Evolutionary conservation across 2,113 vertebrate genomes (phyloP).

Genomic region (Python bivittatus): DNA sequence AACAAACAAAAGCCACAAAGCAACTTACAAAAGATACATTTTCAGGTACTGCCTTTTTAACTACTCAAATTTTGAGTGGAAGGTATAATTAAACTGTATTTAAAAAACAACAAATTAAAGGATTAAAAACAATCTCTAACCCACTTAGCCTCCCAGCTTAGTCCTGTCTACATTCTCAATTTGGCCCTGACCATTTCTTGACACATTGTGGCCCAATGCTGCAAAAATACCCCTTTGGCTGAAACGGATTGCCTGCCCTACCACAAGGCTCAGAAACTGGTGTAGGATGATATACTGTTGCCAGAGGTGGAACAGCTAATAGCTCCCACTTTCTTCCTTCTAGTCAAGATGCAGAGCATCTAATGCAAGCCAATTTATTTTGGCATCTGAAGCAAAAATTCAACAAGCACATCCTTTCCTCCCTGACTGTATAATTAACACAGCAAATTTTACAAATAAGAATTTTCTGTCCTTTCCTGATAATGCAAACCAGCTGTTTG

Average conservation of each 20-base stretch:
- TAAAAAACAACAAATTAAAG: not conserved
- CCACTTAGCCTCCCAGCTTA: not conserved
- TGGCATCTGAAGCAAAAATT: not conserved
- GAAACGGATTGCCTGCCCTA: not conserved
- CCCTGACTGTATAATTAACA: not conserved
- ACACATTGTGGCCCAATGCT: not conserved
- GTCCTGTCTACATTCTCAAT: not conserved
- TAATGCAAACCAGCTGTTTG: not conserved
- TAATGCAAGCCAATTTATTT: not conserved
- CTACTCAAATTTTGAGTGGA: not conserved
- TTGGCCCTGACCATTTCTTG: not conserved
- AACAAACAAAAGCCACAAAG: not conserved
- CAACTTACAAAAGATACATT: not conserved
- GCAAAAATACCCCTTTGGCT: not conserved
- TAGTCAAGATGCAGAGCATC: not conserved
- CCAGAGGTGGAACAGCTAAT: not conserved
- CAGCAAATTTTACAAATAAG: not conserved
- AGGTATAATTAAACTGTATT: not conserved
- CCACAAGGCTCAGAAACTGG: not conserved
- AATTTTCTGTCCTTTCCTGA: not conserved
- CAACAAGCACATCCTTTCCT: not conserved
- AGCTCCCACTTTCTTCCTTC: not conserved
- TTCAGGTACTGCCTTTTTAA: not conserved
- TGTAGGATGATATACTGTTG: not conserved
- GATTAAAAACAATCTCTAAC: not conserved